These are phyloP conservation scores for Caenorhabditis uteleia DNA, from an alignment of 2,888 invertebrate genomes.

Conservation along the genomic window DNA sequence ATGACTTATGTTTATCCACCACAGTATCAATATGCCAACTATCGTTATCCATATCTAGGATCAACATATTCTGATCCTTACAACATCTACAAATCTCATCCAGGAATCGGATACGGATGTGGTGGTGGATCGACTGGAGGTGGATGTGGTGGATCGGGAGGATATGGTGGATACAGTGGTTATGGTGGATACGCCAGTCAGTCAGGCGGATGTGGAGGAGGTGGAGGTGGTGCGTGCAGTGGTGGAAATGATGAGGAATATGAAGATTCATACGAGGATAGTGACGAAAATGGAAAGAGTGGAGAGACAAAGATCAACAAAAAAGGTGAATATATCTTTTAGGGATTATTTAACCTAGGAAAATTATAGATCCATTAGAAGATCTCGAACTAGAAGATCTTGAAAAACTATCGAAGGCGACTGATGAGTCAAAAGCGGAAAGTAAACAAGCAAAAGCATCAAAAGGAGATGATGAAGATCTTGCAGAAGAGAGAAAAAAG, in stretches of 20 bases:
- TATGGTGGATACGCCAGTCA: constrained; percentile 17
- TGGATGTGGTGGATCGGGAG: constrained; percentile 25
- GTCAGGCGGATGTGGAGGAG: constrained; percentile 12
- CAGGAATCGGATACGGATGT: constrained; percentile 42
- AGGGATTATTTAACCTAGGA: constrained; percentile 4
- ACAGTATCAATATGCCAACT: constrained; percentile 24
- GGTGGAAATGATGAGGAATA: no score
- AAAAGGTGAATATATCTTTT: no score
- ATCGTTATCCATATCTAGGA: constrained; percentile 33
- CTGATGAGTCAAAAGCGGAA: constrained; percentile 10
- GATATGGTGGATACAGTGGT: constrained; percentile 22
- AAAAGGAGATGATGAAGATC: constrained; percentile 27
- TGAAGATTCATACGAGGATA: constrained; percentile 24
- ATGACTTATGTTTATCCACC: constrained; percentile 49
- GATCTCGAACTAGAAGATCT: constrained; percentile 50
- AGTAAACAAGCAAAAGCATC: constrained; percentile 5
- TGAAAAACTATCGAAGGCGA: constrained; percentile 43
- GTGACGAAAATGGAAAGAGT: constrained; percentile 33
- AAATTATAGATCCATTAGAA: constrained; percentile 39
- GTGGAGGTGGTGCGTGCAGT: not conserved
- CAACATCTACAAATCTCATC: constrained; percentile 45
- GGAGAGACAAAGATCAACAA: constrained; percentile 40
- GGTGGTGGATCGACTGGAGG: constrained; percentile 27
- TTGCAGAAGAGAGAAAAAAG: constrained; percentile 25
- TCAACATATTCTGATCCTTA: constrained; percentile 36